A percentile compares a stretch with the other conserved stretches of the same genome.
These are phyloP conservation scores for Heliconius ismenius DNA, from an alignment of 2,888 invertebrate species.

Conservation along the genomic window DNA sequence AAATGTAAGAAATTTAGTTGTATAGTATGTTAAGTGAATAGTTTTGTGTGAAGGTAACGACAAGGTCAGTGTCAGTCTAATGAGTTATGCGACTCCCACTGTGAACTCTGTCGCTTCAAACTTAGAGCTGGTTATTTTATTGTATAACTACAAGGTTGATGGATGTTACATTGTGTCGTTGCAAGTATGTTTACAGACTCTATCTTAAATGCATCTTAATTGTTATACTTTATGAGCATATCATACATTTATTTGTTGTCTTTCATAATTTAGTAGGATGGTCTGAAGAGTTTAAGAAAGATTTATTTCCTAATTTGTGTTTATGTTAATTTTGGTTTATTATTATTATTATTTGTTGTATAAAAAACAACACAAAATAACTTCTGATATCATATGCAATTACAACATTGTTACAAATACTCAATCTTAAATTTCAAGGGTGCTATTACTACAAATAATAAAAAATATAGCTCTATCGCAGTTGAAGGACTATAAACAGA, in stretches of 20 bases:
- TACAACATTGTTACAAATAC: constrained; percentile 7
- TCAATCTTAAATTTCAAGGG: constrained; percentile 29
- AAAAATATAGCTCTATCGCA: constrained; percentile 1
- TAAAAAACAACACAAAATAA: not conserved
- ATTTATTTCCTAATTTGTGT: not conserved
- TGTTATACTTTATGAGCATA: not conserved
- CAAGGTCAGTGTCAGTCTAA: constrained; percentile 66
- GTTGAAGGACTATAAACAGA: not conserved
- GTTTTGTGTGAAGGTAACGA: constrained; percentile 61
- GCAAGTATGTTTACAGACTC: constrained; percentile 25
- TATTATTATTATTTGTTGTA: not conserved
- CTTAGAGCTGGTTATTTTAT: constrained; percentile 52
- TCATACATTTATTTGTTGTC: constrained; percentile 1
- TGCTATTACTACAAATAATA: not conserved
- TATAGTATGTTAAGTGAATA: constrained; percentile 42
- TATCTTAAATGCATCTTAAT: constrained; percentile 24
- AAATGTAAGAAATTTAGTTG: constrained; percentile 47
- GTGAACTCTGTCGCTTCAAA: constrained; percentile 49
- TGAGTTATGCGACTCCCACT: constrained; percentile 43
- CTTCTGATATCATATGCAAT: constrained; percentile 2
- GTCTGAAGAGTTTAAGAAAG: not conserved
- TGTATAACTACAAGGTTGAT: constrained; percentile 60
- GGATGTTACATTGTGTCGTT: constrained; percentile 48
- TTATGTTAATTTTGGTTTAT: not conserved
- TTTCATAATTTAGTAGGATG: not conserved